Evolutionary conservation across 1,140 invertebrate species (phyloP), one percentile per base, ranked within the genome.

Genomic region (Tetramorium parvispinum): DNA sequence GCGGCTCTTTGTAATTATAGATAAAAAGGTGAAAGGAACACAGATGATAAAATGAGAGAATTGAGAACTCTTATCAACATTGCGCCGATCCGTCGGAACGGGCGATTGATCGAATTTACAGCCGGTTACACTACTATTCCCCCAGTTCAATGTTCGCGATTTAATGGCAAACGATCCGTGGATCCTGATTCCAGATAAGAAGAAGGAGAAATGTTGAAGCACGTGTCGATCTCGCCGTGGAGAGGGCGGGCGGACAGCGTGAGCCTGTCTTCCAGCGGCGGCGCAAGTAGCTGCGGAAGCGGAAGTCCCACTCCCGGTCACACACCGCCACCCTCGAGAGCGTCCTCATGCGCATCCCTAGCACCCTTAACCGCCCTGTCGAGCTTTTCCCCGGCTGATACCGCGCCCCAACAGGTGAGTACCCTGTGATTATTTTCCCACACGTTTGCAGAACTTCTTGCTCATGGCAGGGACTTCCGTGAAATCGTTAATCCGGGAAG

Each of bases 171-270:
- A 75, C 40, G 24, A 75, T 55, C 24, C 40, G 8, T 82, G 66
- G 16, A 76, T 71, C 13, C 49, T 75, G 49, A 24, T 86, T 91
- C 37, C 65, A 89, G 88, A 49, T 85, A 81, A 88, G 51, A 86
- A 85, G 6, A n/a, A 86, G 87, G 79, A 91, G 88, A 81, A 93
- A 98, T 98, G 98, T 96, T 98, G 96, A 98, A 98, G 95, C 98
- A 98, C 97, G 98, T 98, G 94, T 97, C 98, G 95, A 96, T 98
- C 94, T 98, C 97, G 88, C 97, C 97, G 86, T 97, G 97, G 95
- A 96, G 97, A 94, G 97, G 96, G 88, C 96, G 97, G 93, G 97
- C 97, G 70, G 98, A 98, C 95, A 98, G 97, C 82, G 96, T 98
- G 78, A 98, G 97, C 88, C 95, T 98, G 51, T 97, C 97, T 91